Base-by-base conservation (phyloP, 2,888 invertebrate species). In the Tridacna gigas region DNA sequence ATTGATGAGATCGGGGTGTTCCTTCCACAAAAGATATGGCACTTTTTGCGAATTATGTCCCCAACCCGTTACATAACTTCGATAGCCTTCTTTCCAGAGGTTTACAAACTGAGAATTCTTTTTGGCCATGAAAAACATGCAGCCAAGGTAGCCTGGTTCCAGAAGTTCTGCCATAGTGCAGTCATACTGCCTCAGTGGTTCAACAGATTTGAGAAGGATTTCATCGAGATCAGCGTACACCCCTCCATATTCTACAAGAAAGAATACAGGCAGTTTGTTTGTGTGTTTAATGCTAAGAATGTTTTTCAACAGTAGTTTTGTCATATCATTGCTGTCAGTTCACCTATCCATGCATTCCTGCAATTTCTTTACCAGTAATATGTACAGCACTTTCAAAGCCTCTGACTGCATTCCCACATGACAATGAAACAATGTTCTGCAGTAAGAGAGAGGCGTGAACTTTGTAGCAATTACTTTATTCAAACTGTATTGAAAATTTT, bases 41-140 rank as follows among this genome's bases (percentile, higher is more conserved):
- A 71, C 71, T 51, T 71, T 71, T 20, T 71, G 71, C 0, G 71
- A 71, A 51, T 71, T 71, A 25, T 71, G 51, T 0, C 71, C 71
- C 71, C 71, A 71, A 18, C 12, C 26, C 15, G 22, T 48, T 18
- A 37, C 45, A 26, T 71, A 71, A 15, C 51, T 13, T 22, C 22
- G 12, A 25, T 71, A 71, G 18, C 71, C 51, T 2, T 71, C 71
- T 25, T 22, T n/a, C 71, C 71, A 71, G 25, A 71, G 25, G 51
- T 71, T 71, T 22, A 71, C 45, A 26, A 71, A 71, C 18, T 18
- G 4, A 22, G 71, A 48, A 26, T 71, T 71, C 26, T 71, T 71
- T 51, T 47, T 48, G 4, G 51, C 48, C 71, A 71, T 71, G 47
- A 71, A 71, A 22, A 71, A 47, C 48, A 51, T 51, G 37, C 71